phyloP scores from a whole-genome alignment of 2,888 invertebrate genomes.

The Anorthoa munda region DNA sequence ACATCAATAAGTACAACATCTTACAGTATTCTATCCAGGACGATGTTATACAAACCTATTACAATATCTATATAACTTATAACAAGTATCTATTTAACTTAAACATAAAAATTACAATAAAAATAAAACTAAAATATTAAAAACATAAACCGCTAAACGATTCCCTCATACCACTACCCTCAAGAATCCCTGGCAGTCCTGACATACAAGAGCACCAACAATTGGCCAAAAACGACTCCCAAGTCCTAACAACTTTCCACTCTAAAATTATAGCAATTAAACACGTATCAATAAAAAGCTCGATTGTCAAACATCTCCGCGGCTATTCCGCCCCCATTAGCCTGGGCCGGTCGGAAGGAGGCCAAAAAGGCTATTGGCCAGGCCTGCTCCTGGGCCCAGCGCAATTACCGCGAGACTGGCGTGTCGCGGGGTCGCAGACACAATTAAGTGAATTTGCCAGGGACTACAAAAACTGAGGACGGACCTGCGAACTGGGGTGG shows the following conservation, averaged over 20 bases:
- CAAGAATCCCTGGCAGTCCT: not conserved
- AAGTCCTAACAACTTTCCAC: constrained; percentile 12
- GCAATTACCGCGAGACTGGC: constrained; percentile 82
- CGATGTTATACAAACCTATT: too few species aligned
- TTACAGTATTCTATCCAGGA: too few species aligned
- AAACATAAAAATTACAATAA: too few species aligned
- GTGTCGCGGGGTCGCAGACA: constrained; percentile 83
- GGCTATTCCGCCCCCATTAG: constrained; percentile 66
- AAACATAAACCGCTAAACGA: not conserved
- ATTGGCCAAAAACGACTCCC: too few species aligned
- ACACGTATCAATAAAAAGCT: constrained; percentile 32
- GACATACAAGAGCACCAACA: not conserved
- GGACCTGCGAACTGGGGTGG: constrained; percentile 67
- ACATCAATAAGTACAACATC: too few species aligned
- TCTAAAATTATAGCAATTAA: constrained; percentile 50
- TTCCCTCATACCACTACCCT: not conserved
- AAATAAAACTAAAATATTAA: too few species aligned
- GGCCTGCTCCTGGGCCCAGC: constrained; percentile 69
- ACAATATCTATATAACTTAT: too few species aligned
- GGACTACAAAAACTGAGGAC: constrained; percentile 80
- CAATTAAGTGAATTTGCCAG: constrained; percentile 88
- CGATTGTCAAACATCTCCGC: constrained; percentile 27
- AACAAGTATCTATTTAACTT: too few species aligned
- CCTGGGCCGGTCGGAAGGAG: constrained; percentile 22
- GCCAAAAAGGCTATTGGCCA: constrained; percentile 72